Conservation (phyloP, 1,140 invertebrate species). For the Drosophila pallidifrons region DNA sequence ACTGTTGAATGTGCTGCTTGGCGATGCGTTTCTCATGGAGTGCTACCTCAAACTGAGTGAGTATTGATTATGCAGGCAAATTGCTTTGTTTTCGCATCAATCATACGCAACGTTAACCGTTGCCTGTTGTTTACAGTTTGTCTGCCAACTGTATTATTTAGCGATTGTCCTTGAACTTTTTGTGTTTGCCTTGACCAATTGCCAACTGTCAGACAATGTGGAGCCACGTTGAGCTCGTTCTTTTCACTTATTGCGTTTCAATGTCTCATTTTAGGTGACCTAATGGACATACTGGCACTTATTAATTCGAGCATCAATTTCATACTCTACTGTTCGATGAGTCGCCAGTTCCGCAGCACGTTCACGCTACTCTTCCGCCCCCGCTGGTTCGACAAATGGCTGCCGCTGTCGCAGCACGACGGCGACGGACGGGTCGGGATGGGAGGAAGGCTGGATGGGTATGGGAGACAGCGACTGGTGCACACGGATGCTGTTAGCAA, state of each 20-base stretch:
- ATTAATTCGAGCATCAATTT: slow-evolving; percentile 99
- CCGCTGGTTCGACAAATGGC: slow-evolving; percentile 86
- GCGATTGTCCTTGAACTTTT: not conserved
- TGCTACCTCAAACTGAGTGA: slow-evolving; percentile 91
- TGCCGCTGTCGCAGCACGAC: slow-evolving; percentile 86
- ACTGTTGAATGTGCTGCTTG: slow-evolving; percentile 90
- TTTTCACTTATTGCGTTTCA: slow-evolving; percentile 37
- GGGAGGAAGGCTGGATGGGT: slow-evolving; percentile 45
- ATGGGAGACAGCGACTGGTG: slow-evolving; percentile 63
- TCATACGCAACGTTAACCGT: slow-evolving; percentile 53
- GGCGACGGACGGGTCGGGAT: slow-evolving; percentile 51
- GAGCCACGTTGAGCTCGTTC: not conserved
- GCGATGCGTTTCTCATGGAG: slow-evolving; percentile 89
- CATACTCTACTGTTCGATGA: slow-evolving; percentile 99
- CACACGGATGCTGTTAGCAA: slow-evolving; percentile 79
- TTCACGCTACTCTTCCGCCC: slow-evolving; percentile 91
- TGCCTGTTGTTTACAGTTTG: slow-evolving; percentile 16
- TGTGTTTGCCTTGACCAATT: not conserved
- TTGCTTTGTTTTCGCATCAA: slow-evolving; percentile 43
- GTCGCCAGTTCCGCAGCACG: slow-evolving; percentile 96
- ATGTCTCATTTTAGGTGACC: slow-evolving; percentile 87
- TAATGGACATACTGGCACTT: slow-evolving; percentile 97
- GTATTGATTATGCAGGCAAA: slow-evolving; percentile 33
- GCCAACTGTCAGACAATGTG: not conserved
- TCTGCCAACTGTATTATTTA: slow-evolving; percentile 8